Evolutionary conservation across 2,888 invertebrate genomes (phyloP), one percentile per base, ranked within the genome.

Genomic region (Machimus atricapillus): DNA sequence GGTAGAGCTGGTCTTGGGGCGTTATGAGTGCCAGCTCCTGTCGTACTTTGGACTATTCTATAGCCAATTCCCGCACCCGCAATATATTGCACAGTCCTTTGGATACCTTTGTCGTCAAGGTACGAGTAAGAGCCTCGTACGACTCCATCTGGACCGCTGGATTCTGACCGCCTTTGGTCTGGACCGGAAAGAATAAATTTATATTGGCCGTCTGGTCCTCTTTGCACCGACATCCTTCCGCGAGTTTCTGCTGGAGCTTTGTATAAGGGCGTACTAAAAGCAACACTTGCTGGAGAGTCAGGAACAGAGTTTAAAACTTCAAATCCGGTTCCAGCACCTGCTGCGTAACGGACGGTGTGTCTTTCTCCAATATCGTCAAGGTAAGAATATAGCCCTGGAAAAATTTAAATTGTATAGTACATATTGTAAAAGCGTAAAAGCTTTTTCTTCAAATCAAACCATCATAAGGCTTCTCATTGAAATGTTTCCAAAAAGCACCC

Each of bases 1-100:
- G 94, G 94, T 56, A 94, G 92, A 2, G 94, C 94, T 4, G 94
- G 88, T 23, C 88, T 87, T 2, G 92, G 91, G 87, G 91, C 91
- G 9, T 92, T 90, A 88, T 93, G 93, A 0, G 92, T 90, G 3
- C 92, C 91, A 0, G 95, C 95, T 46, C 96, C 96, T 90, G 95
- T 94, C 87, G 94, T 95, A 88, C 91, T 96, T 91, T 96, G 95
- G 12, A 96, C 93, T 2, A 96, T 95, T 74, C 96, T 94, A 90
- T 96, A 96, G 0, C 96, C 96, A 78, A 96, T 96, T 88, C 93
- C 95, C 0, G 96, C 96, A 0, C 96, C 96, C 0, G 96, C 96
- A 89, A 95, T 96, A 91, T 96, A 96, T 91, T 96, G 95, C 0
- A 96, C 96, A 0, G 96, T 95, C 89, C 95, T 94, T 91, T 96